Percentiles rank a stretch among this genome's conserved stretches.
These are phyloP conservation scores for Choloepus hoffmanni DNA, from an alignment of 2,113 vertebrate species.

Conservation along the genomic window DNA sequence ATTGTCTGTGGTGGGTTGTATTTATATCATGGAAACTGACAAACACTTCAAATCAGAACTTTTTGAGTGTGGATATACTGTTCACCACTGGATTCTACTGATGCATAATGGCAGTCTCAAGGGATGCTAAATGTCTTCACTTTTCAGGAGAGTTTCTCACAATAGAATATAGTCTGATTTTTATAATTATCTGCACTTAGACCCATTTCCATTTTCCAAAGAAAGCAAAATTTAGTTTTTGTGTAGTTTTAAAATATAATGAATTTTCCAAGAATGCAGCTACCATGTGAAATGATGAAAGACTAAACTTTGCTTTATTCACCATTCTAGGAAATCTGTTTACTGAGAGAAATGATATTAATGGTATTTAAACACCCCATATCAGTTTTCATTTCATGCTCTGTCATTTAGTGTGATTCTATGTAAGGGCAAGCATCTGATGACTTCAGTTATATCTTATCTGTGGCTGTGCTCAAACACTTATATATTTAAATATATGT, in stretches of 20 bases:
- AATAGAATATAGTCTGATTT: not conserved
- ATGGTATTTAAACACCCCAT: accelerated
- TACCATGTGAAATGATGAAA: not conserved
- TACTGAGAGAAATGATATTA: not conserved
- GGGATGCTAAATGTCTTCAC: not conserved
- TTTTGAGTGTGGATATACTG: not conserved
- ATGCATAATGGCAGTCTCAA: not conserved
- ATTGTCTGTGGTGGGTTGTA: not conserved
- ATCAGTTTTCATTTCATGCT: not conserved
- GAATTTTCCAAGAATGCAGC: not conserved
- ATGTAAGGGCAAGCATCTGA: not conserved
- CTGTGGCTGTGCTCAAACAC: accelerated
- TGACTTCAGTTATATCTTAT: not conserved
- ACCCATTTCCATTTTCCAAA: not conserved
- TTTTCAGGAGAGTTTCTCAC: not conserved
- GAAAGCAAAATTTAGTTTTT: not conserved
- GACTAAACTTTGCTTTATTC: not conserved
- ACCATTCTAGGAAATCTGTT: not conserved
- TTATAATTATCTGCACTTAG: not conserved
- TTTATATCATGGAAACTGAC: not conserved
- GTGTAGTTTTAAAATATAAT: not conserved
- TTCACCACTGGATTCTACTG: not conserved
- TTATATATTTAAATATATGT: not conserved
- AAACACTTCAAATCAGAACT: not conserved
- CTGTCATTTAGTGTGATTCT: not conserved